Evolutionary conservation across 1,140 invertebrate genomes (phyloP).

Genomic region (Oncopodura yosiiana): DNA sequence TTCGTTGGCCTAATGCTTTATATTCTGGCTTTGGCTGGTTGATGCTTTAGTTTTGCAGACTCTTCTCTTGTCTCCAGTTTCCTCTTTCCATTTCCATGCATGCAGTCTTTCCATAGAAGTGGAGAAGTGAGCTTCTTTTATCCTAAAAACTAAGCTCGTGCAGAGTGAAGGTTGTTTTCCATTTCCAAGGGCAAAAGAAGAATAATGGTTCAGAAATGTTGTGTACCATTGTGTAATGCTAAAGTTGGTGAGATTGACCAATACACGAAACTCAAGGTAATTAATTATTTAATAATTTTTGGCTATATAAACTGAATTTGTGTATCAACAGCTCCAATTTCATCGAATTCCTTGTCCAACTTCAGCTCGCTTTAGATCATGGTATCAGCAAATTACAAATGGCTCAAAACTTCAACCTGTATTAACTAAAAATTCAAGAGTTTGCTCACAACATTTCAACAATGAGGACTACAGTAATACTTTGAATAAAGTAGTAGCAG

Average conservation of each 20-base stretch:
- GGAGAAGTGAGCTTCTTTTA: too few species aligned
- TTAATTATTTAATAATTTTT: too few species aligned
- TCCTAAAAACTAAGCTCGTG: too few species aligned
- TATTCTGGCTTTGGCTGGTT: too few species aligned
- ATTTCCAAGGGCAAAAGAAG: too few species aligned
- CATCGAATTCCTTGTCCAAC: slow-evolving; percentile 24
- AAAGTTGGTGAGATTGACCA: slow-evolving; percentile 26
- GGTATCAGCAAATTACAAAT: slow-evolving; percentile 20
- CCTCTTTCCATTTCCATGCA: too few species aligned
- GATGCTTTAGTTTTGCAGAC: too few species aligned
- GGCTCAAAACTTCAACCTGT: slow-evolving; percentile 8
- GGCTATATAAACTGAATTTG: not conserved
- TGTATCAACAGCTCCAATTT: slow-evolving; percentile 20
- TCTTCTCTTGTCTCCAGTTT: too few species aligned
- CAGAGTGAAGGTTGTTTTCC: too few species aligned
- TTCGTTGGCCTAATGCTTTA: too few species aligned
- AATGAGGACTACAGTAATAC: slow-evolving; percentile 25
- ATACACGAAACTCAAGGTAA: slow-evolving; percentile 22
- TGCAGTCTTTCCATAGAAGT: too few species aligned
- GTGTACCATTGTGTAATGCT: slow-evolving; percentile 22
- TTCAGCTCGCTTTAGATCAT: slow-evolving; percentile 10
- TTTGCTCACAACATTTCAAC: slow-evolving; percentile 25
- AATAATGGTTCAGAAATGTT: slow-evolving; percentile 27
- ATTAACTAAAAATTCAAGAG: slow-evolving; percentile 13
- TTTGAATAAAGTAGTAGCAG: slow-evolving; percentile 6